These are phyloP conservation scores for Rhyacophila evoluta DNA, from an alignment of 2,888 invertebrate species.

Conservation along the genomic window DNA sequence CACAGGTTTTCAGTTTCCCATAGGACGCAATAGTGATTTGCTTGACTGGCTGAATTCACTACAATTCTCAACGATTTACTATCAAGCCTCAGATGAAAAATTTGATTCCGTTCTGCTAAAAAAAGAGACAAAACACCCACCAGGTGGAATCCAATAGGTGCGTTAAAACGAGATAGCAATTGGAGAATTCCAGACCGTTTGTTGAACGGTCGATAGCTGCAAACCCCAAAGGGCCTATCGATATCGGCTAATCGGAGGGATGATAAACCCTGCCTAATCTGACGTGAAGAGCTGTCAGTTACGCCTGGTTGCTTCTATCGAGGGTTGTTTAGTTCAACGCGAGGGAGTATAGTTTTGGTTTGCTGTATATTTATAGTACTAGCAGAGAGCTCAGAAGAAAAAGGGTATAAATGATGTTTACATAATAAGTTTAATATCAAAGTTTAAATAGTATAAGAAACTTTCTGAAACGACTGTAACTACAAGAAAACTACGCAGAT, in stretches of 20 bases:
- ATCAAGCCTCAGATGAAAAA: neutral
- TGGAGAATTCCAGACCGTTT: neutral
- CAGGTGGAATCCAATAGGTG: neutral
- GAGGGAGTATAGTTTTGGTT: conserved; percentile 22
- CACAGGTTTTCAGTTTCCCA: conserved; percentile 37
- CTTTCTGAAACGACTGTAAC: no score
- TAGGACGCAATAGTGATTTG: conserved; percentile 29
- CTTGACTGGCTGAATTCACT: conserved; percentile 12
- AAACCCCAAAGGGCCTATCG: conserved; percentile 36
- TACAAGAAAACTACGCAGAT: no score
- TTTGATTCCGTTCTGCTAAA: neutral
- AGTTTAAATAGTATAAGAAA: no score
- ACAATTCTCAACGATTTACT: neutral
- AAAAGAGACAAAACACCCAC: neutral
- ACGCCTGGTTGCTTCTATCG: conserved; percentile 41
- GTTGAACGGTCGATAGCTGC: neutral
- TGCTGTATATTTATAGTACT: neutral
- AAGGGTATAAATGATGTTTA: no score
- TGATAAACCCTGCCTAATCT: conserved; percentile 51
- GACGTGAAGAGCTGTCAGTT: conserved; percentile 54
- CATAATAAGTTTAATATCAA: no score
- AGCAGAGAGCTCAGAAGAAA: no score
- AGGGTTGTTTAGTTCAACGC: conserved; percentile 7
- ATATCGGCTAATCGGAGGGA: conserved; percentile 38
- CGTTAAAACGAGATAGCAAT: neutral